A percentile compares a stretch with the other conserved stretches of the same genome.
Evolutionary conservation across 2,113 vertebrate species (phyloP).

Genomic region (Natator depressus): DNA sequence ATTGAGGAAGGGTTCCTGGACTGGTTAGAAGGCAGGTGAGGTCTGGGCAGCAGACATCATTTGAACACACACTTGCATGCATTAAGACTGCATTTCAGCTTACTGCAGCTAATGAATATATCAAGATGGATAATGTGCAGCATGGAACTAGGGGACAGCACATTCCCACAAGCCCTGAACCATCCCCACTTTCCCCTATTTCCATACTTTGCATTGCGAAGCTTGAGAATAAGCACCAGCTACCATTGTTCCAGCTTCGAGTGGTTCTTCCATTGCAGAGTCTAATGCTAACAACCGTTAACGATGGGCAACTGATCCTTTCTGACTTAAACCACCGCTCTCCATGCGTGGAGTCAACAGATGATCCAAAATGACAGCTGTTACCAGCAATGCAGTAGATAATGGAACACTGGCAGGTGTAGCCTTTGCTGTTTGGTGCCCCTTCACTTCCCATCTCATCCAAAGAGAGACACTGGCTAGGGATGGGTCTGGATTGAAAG

Average conservation of each 20-base stretch:
- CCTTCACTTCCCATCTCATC: not conserved
- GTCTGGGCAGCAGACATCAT: not conserved
- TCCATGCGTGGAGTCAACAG: not conserved
- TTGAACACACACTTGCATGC: accelerated
- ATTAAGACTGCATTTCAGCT: not conserved
- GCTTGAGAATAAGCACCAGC: not conserved
- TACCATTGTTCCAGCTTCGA: not conserved
- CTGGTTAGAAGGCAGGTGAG: not conserved
- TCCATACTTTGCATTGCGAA: accelerated
- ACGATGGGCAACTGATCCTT: not conserved
- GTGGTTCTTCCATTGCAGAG: not conserved
- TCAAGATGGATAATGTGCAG: not conserved
- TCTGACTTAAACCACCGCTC: not conserved
- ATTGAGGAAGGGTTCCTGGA: not conserved
- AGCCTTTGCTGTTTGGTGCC: not conserved
- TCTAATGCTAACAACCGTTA: not conserved
- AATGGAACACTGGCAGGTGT: not conserved
- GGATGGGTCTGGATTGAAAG: not conserved
- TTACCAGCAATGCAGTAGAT: not conserved
- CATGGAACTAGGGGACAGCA: not conserved
- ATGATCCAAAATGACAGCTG: not conserved
- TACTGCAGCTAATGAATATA: not conserved
- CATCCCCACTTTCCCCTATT: not conserved
- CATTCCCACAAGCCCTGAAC: not conserved
- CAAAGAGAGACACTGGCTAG: not conserved